Percentiles rank a stretch among this genome's conserved stretches.
Evolutionary conservation across 2,888 invertebrate species (phyloP).

Genomic region (Eilema sororculum): DNA sequence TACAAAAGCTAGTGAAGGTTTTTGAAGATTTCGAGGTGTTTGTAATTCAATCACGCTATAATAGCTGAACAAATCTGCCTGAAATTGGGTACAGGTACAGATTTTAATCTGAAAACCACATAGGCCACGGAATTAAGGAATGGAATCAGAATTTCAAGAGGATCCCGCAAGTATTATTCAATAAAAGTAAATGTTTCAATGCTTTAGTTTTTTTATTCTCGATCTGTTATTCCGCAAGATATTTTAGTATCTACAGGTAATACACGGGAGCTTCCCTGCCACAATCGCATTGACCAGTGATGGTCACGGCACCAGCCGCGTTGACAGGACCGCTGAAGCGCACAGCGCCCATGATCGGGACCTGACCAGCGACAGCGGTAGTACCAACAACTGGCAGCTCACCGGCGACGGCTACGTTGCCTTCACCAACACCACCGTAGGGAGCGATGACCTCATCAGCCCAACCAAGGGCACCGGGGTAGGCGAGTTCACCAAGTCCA

Average conservation of each 20-base stretch:
- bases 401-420: constrained; percentile 16
- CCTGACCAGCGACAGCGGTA: constrained; percentile 18
- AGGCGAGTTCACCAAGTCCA: not conserved
- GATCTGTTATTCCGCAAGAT: constrained; percentile 32
- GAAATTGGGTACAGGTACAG: too few species aligned
- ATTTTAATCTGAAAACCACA: too few species aligned
- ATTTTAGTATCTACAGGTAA: too few species aligned
- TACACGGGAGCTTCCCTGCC: too few species aligned
- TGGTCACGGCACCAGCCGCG: constrained; percentile 59
- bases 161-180: not conserved
- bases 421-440: constrained; percentile 15
- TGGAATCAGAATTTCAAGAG: too few species aligned
- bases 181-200: not conserved
- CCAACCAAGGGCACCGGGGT: constrained; percentile 8
- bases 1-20: too few species aligned
- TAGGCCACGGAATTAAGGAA: too few species aligned
- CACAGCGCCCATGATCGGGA: constrained; percentile 28
- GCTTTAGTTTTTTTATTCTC: not conserved
- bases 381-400: constrained; percentile 17
- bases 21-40: too few species aligned
- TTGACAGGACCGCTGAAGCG: constrained; percentile 9
- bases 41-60: too few species aligned
- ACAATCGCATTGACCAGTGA: constrained; percentile 49
- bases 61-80: too few species aligned
- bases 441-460: not conserved